Evolutionary conservation across 2,797 vertebrate species (phyloP), one percentile per base, ranked within the genome.

Genomic region (Melanogrammus aeglefinus): DNA sequence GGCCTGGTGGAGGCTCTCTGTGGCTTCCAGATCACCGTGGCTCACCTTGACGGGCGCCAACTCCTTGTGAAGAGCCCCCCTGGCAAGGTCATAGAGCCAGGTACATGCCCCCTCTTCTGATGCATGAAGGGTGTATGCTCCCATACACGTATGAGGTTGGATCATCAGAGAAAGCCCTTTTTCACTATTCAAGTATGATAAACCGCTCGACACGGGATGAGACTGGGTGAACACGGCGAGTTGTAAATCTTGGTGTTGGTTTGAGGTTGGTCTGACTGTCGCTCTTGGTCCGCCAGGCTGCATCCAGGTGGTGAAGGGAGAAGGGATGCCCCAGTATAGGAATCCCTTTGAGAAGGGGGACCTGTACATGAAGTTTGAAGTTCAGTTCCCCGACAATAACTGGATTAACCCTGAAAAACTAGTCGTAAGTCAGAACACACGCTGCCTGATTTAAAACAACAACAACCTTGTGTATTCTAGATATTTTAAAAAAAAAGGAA

Each of bases 271-370:
- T 63, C 21, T 7, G 51, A 66, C 21, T 24, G n/a, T 10, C 31
- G 7, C 70, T 72, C 8, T 12, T 14, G 0, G 24, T 70, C 24
- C 13, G 29, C 5, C 83, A 99, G 98, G 97, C 41, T 97, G 93
- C 86, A 91, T 96, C 84, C 95, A 96, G 51, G 95, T 99, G 77
- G 97, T 98, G 82, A 94, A 96, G 86, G 97, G 96, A 66, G 98
- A 99, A 91, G 98, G 98, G 84, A 99, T 99, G 98, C 98, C 98
- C 47, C 97, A 98, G 78, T 99, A 98, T 86, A 97, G 97, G 88
- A 99, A 99, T 91, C 97, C 98, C 2, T 99, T 99, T 93, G 97
- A 99, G 90, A 99, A 99, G 81, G 97, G 98, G 76, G 97, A 99
- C 92, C 96, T 99, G 80, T 99, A 96, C 90, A 93, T 99, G 84